Evolutionary conservation across 1,140 invertebrate genomes (phyloP), one percentile per base, ranked within the genome.

Genomic region (Drosophila suzukii): DNA sequence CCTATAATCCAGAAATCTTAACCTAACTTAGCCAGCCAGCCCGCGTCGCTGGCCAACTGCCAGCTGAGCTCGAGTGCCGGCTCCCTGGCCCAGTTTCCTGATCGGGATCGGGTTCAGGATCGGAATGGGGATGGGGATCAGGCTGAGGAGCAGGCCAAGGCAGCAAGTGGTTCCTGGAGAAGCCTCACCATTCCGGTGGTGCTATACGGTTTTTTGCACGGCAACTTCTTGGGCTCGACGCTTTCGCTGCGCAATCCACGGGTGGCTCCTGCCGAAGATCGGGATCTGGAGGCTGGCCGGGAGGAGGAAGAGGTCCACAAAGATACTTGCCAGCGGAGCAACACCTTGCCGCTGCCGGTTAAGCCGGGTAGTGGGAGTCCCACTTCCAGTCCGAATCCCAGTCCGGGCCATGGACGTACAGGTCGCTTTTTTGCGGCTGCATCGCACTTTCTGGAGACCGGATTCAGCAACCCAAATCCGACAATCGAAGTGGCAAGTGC

Each of bases 151-250:
- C 65, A 66, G 57, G 49, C 30, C 39, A 67, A 81, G 17, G 50
- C 8, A 15, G 49, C 12, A n/a, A 34, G 38, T 50, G 49, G 49
- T 17, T 51, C 30, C n/a, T 44, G 63, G 12, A 85, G 76, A 32
- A 76, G 75, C 12, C 51, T 91, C 8, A 84, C 90, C 51, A 86
- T 92, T 63, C 91, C 91, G 20, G 78, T 92, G 6, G 86, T 92
- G 43, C 78, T 92, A 6, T 92, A 80, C 17, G 91, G 91, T 13
- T 81, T 92, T 17, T 53, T 92, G 54, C 91, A 91, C 47, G 79
- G 84, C n/a, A 91, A 88, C 30, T 78, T 92, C n/a, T 80, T 92
- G 54, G 90, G 85, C 68, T 88, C 90, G 6, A 84, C 76, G 4
- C 74, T 90, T 41, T 84, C 90, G 43, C 51, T 91, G 50, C 79